Evolutionary conservation across 2,113 vertebrate genomes (phyloP).

Genomic region (Procavia capensis): DNA sequence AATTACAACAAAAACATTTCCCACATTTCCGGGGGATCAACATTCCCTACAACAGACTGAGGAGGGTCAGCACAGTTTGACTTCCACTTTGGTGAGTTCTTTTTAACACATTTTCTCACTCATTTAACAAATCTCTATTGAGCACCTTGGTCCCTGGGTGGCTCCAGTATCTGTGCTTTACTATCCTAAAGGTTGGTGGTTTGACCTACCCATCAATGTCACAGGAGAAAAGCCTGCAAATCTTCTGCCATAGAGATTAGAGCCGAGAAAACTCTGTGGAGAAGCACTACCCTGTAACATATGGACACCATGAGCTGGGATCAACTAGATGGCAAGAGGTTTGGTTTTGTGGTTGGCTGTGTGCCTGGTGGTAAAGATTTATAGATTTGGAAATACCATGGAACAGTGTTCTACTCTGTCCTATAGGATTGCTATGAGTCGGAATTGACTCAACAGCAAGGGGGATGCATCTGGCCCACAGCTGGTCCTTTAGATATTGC

Average conservation of each 20-base stretch:
- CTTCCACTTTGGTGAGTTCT: neutral
- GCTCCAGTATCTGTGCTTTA: too few species aligned
- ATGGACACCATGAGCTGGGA: neutral
- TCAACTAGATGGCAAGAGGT: neutral
- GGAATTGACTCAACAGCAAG: neutral
- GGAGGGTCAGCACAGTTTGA: neutral
- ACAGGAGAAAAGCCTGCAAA: neutral
- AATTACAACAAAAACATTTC: slow-evolving; percentile 9
- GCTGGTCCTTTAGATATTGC: neutral
- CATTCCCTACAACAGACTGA: neutral
- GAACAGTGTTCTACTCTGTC: neutral
- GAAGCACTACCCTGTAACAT: neutral
- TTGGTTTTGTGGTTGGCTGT: too few species aligned
- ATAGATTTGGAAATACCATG: neutral
- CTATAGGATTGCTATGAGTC: neutral
- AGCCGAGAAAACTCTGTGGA: neutral
- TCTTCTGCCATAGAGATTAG: neutral
- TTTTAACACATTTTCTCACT: neutral
- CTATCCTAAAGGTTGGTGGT: neutral
- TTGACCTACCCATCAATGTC: neutral
- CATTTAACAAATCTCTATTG: neutral
- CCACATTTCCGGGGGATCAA: neutral
- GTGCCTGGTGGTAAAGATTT: neutral
- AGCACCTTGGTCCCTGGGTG: neutral
- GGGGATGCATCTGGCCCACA: neutral